Evolutionary conservation across 2,888 invertebrate genomes (phyloP).

Genomic region (Harpagoxenus sublaevis): DNA sequence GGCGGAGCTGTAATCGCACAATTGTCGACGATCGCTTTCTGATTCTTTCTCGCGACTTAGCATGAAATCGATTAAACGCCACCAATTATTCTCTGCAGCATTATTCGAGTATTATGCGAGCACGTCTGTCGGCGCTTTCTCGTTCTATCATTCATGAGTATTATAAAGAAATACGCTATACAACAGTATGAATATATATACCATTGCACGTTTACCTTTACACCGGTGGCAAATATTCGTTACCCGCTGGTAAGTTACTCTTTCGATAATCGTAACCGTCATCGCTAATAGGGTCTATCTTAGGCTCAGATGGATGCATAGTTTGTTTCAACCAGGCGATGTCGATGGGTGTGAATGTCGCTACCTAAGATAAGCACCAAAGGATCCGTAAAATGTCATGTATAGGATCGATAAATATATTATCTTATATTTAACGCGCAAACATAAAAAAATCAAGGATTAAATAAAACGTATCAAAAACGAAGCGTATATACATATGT

Average conservation of each 20-base stretch:
- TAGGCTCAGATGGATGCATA: background rate
- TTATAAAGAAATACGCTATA: conserved; percentile 20
- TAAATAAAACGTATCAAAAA: background rate
- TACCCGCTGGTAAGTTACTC: conserved; percentile 65
- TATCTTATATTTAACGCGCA: background rate
- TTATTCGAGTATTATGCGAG: conserved; percentile 41
- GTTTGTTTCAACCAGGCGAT: conserved; percentile 78
- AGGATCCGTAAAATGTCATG: background rate
- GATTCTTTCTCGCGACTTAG: conserved; percentile 3
- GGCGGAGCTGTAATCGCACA: background rate
- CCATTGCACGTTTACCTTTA: conserved; percentile 4
- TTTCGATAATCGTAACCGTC: conserved; percentile 53
- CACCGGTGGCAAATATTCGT: conserved; percentile 78
- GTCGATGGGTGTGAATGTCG: conserved; percentile 81
- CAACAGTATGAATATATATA: conserved; percentile 1
- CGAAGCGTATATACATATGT: background rate
- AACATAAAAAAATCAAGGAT: background rate
- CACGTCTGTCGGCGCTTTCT: background rate
- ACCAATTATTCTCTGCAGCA: conserved; percentile 28
- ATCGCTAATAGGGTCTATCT: background rate
- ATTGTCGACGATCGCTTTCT: background rate
- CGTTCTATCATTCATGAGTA: conserved; percentile 16
- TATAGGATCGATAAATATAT: background rate
- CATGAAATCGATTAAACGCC: conserved; percentile 7
- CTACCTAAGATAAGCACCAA: conserved; percentile 76